Evolutionary conservation across 2,888 invertebrate species (phyloP).

Genomic region (Nemurella pictetii): DNA sequence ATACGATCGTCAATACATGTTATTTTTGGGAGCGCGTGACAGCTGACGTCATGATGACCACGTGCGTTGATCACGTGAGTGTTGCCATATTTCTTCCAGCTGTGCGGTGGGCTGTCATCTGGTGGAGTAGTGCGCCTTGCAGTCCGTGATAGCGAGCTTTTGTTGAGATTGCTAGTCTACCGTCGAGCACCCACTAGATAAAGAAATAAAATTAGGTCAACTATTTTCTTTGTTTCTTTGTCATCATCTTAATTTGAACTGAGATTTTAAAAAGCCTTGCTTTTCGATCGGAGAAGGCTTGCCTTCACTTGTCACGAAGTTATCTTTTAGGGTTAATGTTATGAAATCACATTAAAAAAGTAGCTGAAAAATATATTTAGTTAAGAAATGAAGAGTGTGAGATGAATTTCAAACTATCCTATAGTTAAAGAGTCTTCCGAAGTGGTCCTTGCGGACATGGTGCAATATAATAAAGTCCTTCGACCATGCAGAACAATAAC

Average conservation of each 20-base stretch:
- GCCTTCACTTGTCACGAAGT: background rate
- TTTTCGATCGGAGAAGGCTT: too few relatives aligned
- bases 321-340: background rate
- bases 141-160: background rate
- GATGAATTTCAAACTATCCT: background rate
- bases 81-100: background rate
- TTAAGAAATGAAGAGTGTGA: background rate
- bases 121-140: background rate
- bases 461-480: background rate
- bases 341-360: background rate
- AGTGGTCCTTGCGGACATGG: constrained; percentile 9
- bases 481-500: constrained; percentile 53
- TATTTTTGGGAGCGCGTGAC: background rate
- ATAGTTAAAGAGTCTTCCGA: background rate
- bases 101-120: background rate
- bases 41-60: background rate
- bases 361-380: too few relatives aligned
- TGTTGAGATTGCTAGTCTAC: background rate
- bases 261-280: background rate
- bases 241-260: background rate
- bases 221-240: background rate
- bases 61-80: background rate
- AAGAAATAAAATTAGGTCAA: background rate
- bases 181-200: background rate
- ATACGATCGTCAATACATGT: too few relatives aligned